A percentile compares a stretch with the other conserved stretches of the same genome.
Evolutionary conservation across 2,797 vertebrate genomes (phyloP).

Genomic region (Gymnothorax reevesii): DNA sequence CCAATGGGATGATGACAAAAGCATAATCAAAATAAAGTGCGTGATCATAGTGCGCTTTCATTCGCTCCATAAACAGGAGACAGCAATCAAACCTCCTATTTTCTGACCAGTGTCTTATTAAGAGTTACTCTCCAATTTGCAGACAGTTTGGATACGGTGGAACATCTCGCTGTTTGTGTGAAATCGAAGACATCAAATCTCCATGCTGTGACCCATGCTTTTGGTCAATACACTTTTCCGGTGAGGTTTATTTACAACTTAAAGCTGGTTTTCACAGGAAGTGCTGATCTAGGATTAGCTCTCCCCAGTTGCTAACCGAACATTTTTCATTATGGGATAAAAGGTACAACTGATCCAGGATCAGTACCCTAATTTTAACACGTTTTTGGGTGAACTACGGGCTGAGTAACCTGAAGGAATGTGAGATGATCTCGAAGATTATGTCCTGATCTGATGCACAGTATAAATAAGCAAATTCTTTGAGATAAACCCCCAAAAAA

Average conservation of each 20-base stretch:
- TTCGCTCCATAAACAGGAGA: not conserved
- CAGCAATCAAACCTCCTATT: not conserved
- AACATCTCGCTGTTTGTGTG: constrained; percentile 59
- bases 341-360: no score
- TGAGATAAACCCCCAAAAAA: no score
- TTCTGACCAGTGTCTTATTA: not conserved
- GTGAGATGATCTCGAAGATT: not conserved
- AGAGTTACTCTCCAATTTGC: not conserved
- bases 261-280: no score
- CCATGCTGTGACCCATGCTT: constrained; percentile 66
- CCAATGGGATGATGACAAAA: not conserved
- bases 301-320: no score
- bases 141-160: constrained; percentile 70
- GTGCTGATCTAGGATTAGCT: no score
- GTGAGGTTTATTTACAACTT: constrained; percentile 40
- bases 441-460: not conserved
- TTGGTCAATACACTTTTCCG: constrained; percentile 56
- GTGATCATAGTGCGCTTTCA: not conserved
- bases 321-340: no score
- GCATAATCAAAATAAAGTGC: not conserved
- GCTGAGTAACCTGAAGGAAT: no score
- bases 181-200: constrained; percentile 68
- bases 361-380: no score
- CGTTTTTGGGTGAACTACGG: no score
- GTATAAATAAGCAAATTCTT: not conserved